Evolutionary conservation across 2,888 invertebrate species (phyloP), one percentile per base, ranked within the genome.

Genomic region (Sphaeridia pumilis): DNA sequence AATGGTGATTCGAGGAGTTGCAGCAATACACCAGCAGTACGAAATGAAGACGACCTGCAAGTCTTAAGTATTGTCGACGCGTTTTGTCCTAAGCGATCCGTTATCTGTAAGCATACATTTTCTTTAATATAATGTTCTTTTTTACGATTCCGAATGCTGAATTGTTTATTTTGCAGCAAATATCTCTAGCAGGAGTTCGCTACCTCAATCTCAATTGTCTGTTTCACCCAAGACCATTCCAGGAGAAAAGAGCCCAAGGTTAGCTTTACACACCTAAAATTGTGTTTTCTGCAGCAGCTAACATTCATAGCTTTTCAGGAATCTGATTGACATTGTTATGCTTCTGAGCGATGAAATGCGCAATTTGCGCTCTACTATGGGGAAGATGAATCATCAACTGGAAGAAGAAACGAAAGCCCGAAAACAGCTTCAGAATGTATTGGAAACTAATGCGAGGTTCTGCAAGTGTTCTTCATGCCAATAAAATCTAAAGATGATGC

Each of bases 291-390:
- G 43, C 20, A 43, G 21, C 45, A n/a, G n/a, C n/a, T n/a, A n/a
- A n/a, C n/a, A n/a, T n/a, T 31, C 31, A 31, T 31, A 10, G 5
- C 56, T 56, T 64, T 65, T 69, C 68, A 82, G 84, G 69, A 81
- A 80, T 66, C 72, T 86, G 65, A 82, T 84, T 71, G 81, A 85
- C 64, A 80, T 84, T 53, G 83, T 87, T 59, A 81, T 84, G 74
- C 77, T 81, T 57, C 71, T 87, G 65, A 83, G 82, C 69, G 82
- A 80, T 67, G 82, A 85, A 71, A 75, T 87, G 59, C 78, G 78
- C 66, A 76, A 77, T 54, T 71, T 85, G 61, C 79, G 79, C 68
- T 68, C 73, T 59, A 77, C 79, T 69, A 76, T 83, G 63, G 74
- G 74, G 56, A 72, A 75, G 60, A 69, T 81, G 54, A 75, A 76